Percentiles rank a stretch among this genome's conserved stretches.
These are phyloP conservation scores for Spodoptera littoralis DNA, from an alignment of 2,888 invertebrate genomes.

Conservation along the genomic window DNA sequence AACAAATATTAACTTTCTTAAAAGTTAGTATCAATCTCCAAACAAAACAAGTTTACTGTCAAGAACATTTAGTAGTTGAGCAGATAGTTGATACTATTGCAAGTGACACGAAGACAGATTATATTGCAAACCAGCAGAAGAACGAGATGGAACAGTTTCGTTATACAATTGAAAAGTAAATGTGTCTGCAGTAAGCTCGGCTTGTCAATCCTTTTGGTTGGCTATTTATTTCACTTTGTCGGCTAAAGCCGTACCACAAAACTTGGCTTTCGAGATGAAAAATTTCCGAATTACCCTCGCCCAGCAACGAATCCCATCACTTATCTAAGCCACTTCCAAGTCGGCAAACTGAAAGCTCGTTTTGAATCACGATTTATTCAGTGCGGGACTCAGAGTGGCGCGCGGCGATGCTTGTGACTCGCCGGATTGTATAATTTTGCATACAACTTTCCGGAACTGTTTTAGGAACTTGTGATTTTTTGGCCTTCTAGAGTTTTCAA, in stretches of 20 bases:
- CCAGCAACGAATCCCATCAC: conserved; percentile 44
- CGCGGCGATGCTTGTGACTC: conserved; percentile 8
- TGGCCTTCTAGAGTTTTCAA: too few species aligned
- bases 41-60: too few species aligned
- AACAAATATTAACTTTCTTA: too few species aligned
- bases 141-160: not conserved
- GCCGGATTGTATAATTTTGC: not conserved
- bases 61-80: too few species aligned
- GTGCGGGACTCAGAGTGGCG: conserved; percentile 14
- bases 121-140: conserved; percentile 8
- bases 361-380: conserved; percentile 52
- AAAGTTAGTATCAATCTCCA: too few species aligned
- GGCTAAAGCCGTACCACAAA: conserved; percentile 31
- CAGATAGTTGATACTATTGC: not conserved
- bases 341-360: conserved; percentile 45
- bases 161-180: conserved; percentile 22
- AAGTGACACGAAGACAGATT: conserved; percentile 3
- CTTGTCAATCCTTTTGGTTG: conserved; percentile 35
- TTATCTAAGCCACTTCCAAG: conserved; percentile 52
- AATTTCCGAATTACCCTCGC: conserved; percentile 43
- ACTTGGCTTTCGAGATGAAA: conserved; percentile 47
- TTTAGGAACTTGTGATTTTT: too few species aligned
- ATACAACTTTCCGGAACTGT: not conserved
- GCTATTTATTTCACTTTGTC: conserved; percentile 47
- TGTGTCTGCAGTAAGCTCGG: conserved; percentile 6